Evolutionary conservation across 2,797 vertebrate species (phyloP), one percentile per base, ranked within the genome.

Genomic region (Sphenodon punctatus): DNA sequence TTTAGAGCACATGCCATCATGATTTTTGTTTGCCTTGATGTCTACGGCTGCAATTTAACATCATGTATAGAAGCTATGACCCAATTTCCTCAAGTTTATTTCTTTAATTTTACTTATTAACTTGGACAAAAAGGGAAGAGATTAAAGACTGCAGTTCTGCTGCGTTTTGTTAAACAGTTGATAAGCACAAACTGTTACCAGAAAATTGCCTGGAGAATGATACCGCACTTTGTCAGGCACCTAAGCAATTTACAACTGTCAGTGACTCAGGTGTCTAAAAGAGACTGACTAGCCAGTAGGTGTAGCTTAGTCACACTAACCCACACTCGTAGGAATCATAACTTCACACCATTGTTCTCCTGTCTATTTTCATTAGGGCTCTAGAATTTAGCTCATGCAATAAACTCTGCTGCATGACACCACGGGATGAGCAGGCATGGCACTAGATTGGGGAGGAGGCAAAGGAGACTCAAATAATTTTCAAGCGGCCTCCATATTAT

Each of bases 261-360:
- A 82, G 46, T 89, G 82, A 86, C 82, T 91, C 83, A 93, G 60
- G 43, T 83, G 59, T 90, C 88, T 94, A 76, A 85, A 90, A 90
- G 80, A 79, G 64, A 68, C 38, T 78, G 70, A 87, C 36, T 86
- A 73, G 65, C 41, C 30, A 36, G 64, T 73, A 88, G 86, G 86
- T 71, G 80, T 87, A 88, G 16, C 82, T 91, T 86, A 91, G 83
- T 94, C 92, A 93, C 64, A 67, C 38, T 59, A 75, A 80, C 84
- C 80, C 56, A 72, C 77, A 49, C 1, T 0, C 63, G 16, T 5
- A 70, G 59, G 61, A 88, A 56, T 85, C 85, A 67, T 83, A 89
- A 60, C 27, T 84, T 43, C 27, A 87, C 56, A 68, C 72, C 67
- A 69, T 80, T 88, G 70, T 85, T 84, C 51, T 39, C 49, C 30